phyloP scores from a whole-genome alignment of 2,797 vertebrate genomes.

The Pseudochirops cupreus region DNA sequence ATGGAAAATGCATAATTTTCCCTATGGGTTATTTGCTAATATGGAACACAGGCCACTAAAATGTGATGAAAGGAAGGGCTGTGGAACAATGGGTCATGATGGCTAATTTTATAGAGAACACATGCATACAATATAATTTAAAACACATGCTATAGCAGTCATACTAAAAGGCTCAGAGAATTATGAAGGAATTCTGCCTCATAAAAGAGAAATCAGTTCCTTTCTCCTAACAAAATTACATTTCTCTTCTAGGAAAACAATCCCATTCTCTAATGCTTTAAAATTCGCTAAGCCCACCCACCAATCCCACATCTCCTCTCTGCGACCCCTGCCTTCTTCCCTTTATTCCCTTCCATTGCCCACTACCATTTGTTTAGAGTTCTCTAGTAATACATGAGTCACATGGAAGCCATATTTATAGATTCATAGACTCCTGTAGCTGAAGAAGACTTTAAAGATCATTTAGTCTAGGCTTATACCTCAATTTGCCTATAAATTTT shows the following conservation, averaged over 20 bases:
- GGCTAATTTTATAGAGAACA: constrained; percentile 84
- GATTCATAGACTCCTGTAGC: neutral
- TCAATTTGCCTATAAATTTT: neutral
- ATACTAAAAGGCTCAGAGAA: constrained; percentile 77
- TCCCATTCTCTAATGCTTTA: constrained; percentile 71
- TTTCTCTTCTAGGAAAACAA: constrained; percentile 74
- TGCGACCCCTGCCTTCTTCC: constrained; percentile 29
- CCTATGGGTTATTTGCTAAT: constrained; percentile 79
- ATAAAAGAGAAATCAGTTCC: constrained; percentile 78
- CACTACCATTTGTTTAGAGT: neutral
- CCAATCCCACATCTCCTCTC: constrained; percentile 14
- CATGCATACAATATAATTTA: constrained; percentile 81
- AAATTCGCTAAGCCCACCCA: constrained; percentile 70
- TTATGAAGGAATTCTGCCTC: constrained; percentile 81
- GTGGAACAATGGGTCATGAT: constrained; percentile 76
- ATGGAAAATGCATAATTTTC: constrained; percentile 79
- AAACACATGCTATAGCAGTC: constrained; percentile 80
- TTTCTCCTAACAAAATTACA: constrained; percentile 73
- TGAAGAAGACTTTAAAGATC: neutral
- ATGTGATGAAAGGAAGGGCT: constrained; percentile 74
- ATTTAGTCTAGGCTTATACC: neutral
- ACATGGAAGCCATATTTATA: neutral
- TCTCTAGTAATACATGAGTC: neutral
- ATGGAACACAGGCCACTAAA: constrained; percentile 77
- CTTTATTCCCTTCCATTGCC: constrained; percentile 38